These are phyloP conservation scores for Lepidurus arcticus DNA, from an alignment of 1,140 invertebrate genomes.

Conservation along the genomic window DNA sequence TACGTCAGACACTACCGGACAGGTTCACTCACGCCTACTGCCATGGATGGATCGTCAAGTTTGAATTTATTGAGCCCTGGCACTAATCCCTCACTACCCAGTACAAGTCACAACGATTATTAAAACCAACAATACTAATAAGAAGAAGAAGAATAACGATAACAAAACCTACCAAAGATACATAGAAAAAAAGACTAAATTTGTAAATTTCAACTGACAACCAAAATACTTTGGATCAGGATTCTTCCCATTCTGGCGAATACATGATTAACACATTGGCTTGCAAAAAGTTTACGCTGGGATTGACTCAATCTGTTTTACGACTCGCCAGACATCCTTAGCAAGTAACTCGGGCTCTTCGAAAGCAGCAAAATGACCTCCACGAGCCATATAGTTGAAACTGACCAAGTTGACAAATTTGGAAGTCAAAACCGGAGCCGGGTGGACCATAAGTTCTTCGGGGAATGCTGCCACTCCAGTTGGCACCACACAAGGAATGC, in stretches of 20 bases:
- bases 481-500: conserved; percentile 45
- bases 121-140: not conserved
- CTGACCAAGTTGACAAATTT: conserved; percentile 44
- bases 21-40: not conserved
- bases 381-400: conserved; percentile 45
- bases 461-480: conserved; percentile 44
- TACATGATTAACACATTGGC: no score
- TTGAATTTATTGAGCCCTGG: conserved; percentile 2
- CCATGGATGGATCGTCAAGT: not conserved
- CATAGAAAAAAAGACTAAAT: no score
- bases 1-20: not conserved
- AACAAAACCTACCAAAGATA: not conserved
- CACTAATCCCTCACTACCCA: conserved; percentile 9
- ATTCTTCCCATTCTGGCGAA: no score
- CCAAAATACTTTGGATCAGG: no score
- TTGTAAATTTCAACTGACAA: no score
- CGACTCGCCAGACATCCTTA: conserved; percentile 51
- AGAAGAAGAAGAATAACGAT: not conserved
- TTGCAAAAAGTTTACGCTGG: not conserved
- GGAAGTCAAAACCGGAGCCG: conserved; percentile 40
- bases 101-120: not conserved
- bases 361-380: conserved; percentile 81
- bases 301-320: conserved; percentile 33
- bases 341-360: conserved; percentile 65
- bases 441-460: conserved; percentile 43